Base-by-base conservation (phyloP, 2,113 vertebrate genomes). In the Irena cyanogastra region DNA sequence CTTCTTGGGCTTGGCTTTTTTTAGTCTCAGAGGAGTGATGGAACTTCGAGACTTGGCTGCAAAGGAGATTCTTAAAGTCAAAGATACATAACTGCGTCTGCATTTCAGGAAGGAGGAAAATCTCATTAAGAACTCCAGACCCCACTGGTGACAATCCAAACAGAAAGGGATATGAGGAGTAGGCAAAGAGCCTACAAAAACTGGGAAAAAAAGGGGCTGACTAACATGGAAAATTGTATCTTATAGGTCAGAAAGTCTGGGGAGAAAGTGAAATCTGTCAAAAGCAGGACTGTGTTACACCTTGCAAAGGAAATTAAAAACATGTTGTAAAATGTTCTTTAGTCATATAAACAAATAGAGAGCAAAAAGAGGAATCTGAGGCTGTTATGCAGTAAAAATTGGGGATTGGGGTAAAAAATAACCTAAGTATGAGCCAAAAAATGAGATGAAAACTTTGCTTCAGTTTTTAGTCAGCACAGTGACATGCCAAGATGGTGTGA, bases 281-380 rank as follows among this genome's bases (percentile, higher is more conserved):
- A 80, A 88, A 59, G 23, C 59, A 69, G 45, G 21, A 8, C 37
- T 76, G 16, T 65, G 61, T 83, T 92, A 80, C 33, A 90, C 68
- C 45, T 77, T 90, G 68, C 59, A 93, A 78, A 92, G 90, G 95
- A 97, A 97, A 97, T 96, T 81, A 96, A 93, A 94, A 94, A 80
- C 90, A 94, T 33, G 0, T 63, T 92, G 90, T 95, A 92, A 95
- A 97, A 92, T 39, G 35, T 69, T 95, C 79, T 86, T 83, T 59
- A 88, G 42, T 44, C 71, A 80, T 66, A 90, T 49, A 95, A 95
- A 88, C 31, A 92, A 83, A 80, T 7, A 81, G 28, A 87, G 24
- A 79, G 52, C 12, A 53, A 82, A 81, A 72, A 47, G 52, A 78
- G 57, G 17, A 75, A 87, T 87, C 68, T 65, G 59, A 72, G 23